Base-by-base conservation (phyloP, 2,888 invertebrate genomes). In the Iphiclides podalirius region DNA sequence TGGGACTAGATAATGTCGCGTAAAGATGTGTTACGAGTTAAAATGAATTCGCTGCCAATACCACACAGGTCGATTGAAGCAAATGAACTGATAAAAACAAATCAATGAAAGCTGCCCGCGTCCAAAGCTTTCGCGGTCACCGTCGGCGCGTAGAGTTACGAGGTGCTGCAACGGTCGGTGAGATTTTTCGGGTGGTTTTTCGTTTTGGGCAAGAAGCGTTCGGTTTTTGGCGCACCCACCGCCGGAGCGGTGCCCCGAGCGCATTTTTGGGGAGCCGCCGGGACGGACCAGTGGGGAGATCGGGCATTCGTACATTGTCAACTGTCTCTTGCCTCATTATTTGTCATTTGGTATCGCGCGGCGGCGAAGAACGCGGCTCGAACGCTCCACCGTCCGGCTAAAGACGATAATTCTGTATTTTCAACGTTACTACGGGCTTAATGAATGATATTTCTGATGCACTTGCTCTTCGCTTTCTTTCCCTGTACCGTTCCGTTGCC, bases 271-370 rank as follows among this genome's bases (percentile, higher is more conserved):
- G 39, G 40, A 15, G 38, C 49, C 39, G 13, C 34, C 11, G 35
- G 39, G 50, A 40, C 40, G 43, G 43, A 23, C 43, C 43, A 38
- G 37, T 38, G 49, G 45, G 40, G 50, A 40, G 40, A 50, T 50
- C 36, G 17, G 40, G 34, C 36, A 50, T 50, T 50, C 44, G 45
- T 50, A 45, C 45, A 40, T 50, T 50, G 50, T 50, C 40, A 50
- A 13, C 45, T 50, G 50, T 45, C 50, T 40, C 36, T 28, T 40
- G 45, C 17, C 45, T 45, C 36, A 45, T 50, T 50, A 50, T 50
- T 50, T 50, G 45, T 50, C 40, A 45, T 50, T 50, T 45, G 15
- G 50, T 45, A 44, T 40, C 28, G 17, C 17, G 13, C 8, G n/a
- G 9, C 17, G 11, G n/a, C 4, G 35, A 42, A 37, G 28, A 42